Evolutionary conservation across 2,797 vertebrate species (phyloP).

Genomic region (Lacerta agilis): DNA sequence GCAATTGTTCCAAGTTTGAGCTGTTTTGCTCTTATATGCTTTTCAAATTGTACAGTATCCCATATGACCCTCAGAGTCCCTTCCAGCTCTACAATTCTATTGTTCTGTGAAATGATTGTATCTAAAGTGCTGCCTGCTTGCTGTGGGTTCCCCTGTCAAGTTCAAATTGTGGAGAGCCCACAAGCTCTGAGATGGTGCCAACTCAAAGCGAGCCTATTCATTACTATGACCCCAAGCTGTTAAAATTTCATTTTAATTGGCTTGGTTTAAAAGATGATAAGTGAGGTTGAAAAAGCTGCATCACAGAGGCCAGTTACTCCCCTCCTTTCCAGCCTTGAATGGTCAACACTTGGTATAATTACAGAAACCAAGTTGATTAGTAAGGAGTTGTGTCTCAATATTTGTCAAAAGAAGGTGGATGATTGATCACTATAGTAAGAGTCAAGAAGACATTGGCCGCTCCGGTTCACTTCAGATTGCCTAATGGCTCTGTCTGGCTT

Average conservation of each 20-base stretch:
- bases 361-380: no score
- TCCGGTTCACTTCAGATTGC: no score
- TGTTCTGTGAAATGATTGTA: constrained; percentile 46
- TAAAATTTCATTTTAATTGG: constrained; percentile 33
- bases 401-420: no score
- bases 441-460: no score
- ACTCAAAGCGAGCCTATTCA: constrained; percentile 48
- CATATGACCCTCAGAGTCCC: no score
- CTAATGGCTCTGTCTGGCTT: no score
- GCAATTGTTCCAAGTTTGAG: background rate
- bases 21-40: background rate
- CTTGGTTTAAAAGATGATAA: background rate
- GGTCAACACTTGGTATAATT: background rate
- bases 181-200: constrained; percentile 59
- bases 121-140: constrained; percentile 53
- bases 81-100: background rate
- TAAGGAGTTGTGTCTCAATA: no score
- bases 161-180: constrained; percentile 64
- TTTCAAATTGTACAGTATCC: background rate
- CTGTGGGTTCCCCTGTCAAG: constrained; percentile 62
- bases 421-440: no score
- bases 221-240: constrained; percentile 51
- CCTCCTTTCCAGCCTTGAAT: background rate
- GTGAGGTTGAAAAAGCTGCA: constrained; percentile 39
- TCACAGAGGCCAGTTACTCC: background rate